Base-by-base conservation (phyloP, 2,797 vertebrate species). In the Hoplostethus mediterraneus region DNA sequence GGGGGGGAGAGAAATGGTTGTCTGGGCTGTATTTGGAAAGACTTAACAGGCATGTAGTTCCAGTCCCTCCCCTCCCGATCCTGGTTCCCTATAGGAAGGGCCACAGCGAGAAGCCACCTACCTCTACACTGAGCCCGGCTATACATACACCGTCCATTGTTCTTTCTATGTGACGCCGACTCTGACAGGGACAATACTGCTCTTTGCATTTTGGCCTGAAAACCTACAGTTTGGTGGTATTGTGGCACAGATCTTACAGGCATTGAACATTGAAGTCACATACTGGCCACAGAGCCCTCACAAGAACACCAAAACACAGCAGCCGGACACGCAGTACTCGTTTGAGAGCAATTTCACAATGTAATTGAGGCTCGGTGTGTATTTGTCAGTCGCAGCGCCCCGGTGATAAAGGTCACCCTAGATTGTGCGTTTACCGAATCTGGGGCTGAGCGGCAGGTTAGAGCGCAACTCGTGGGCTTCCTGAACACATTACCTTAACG, bases 401-500 rank as follows among this genome's bases (percentile, higher is more conserved):
- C 59, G 64, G 73, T 89, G 87, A 89, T 88, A 92, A 92, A 92
- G 86, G 88, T 93, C 89, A 93, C 79, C 86, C 81, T 80, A 84
- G 89, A 87, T 81, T 89, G 84, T 82, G 82, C 83, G 87, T 84
- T 92, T 84, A 83, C 77, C 21, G 76, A 75, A 83, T 85, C 81
- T 89, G 67, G 42, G 85, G 71, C 83, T 85, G 88, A 92, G 86
- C 84, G 91, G 79, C 83, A 78, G 90, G 89, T 90, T 88, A 84
- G 67, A 85, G 77, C 80, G 81, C 77, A 85, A 87, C 80, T 91
- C 79, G 77, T 87, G 85, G 87, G 72, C 77, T 88, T 93, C 83
- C 84, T 83, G 86, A 93, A 83, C 87, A 88, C 89, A 92, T 93
- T 92, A 89, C 76, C 90, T 84, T 91, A 92, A 94, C 87, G 87